Percentiles rank a stretch among this genome's conserved stretches.
These are phyloP conservation scores for Leptobrachium ailaonicum DNA, from an alignment of 2,113 vertebrate genomes.

Conservation along the genomic window DNA sequence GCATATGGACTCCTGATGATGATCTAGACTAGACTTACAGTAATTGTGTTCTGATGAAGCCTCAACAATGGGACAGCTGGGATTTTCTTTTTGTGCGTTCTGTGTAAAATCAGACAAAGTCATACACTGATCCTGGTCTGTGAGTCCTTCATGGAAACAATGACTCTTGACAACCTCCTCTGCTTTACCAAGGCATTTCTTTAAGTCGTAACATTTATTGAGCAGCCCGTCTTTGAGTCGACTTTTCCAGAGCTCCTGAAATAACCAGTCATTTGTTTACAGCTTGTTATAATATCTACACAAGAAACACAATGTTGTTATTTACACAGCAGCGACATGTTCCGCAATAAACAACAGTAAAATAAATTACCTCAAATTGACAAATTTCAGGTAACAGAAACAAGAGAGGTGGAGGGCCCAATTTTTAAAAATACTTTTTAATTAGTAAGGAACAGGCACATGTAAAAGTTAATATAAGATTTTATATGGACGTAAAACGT, in stretches of 20 bases:
- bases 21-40: slow-evolving; percentile 51
- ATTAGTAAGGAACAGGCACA: too few species aligned
- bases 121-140: background rate
- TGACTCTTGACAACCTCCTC: slow-evolving; percentile 1
- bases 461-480: too few species aligned
- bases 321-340: too few species aligned
- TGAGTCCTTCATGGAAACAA: slow-evolving; percentile 9
- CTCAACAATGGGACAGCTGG: background rate
- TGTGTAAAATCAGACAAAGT: background rate
- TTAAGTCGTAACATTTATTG: slow-evolving; percentile 64
- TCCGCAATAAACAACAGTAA: too few species aligned
- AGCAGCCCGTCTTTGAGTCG: slow-evolving; percentile 66
- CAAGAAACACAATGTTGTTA: too few species aligned
- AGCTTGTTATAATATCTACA: too few species aligned
- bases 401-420: too few species aligned
- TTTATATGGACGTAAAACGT: too few species aligned
- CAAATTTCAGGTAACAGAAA: too few species aligned
- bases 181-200: slow-evolving; percentile 54
- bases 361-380: too few species aligned
- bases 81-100: background rate
- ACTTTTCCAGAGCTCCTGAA: slow-evolving; percentile 74
- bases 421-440: too few species aligned
- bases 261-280: background rate
- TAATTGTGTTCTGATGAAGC: slow-evolving; percentile 68
- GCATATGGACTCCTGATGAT: slow-evolving; percentile 1